phyloP scores from a whole-genome alignment of 2,888 invertebrate species.

The Anoplius nigerrimus region DNA sequence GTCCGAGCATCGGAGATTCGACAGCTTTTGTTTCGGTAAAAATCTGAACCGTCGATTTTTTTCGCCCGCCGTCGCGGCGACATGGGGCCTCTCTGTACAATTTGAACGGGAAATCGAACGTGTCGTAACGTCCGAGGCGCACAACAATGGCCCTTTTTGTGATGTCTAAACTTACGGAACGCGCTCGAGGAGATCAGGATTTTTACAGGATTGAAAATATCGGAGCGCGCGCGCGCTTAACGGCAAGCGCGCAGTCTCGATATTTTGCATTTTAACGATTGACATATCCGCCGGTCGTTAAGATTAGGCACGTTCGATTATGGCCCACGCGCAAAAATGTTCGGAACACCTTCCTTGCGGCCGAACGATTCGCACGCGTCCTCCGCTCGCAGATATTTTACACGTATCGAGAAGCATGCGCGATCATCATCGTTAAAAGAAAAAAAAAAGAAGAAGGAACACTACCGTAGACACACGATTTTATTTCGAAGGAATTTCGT shows the following conservation, averaged over 20 bases:
- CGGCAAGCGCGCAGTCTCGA: constrained; percentile 17
- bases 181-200: too few species aligned
- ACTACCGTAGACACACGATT: constrained; percentile 45
- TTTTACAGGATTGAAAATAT: too few species aligned
- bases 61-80: background rate
- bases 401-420: constrained; percentile 37
- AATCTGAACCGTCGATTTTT: constrained; percentile 9
- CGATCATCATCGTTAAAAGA: constrained; percentile 31
- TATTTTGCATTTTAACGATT: background rate
- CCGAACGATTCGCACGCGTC: too few species aligned
- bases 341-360: too few species aligned
- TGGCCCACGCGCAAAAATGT: background rate
- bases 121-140: constrained; percentile 1
- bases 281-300: too few species aligned
- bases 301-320: too few species aligned
- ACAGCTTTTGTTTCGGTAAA: constrained; percentile 33
- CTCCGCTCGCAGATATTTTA: too few species aligned
- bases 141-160: too few species aligned
- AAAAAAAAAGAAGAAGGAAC: too few species aligned
- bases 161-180: too few species aligned
- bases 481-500: constrained; percentile 55
- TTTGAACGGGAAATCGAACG: too few species aligned
- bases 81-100: background rate
- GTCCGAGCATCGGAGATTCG: constrained; percentile 9
- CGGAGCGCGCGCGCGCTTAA: too few species aligned